A percentile compares a stretch with the other conserved stretches of the same genome.
Conservation (phyloP, 2,888 invertebrate species). For the Hemicrepidius hirtus region DNA sequence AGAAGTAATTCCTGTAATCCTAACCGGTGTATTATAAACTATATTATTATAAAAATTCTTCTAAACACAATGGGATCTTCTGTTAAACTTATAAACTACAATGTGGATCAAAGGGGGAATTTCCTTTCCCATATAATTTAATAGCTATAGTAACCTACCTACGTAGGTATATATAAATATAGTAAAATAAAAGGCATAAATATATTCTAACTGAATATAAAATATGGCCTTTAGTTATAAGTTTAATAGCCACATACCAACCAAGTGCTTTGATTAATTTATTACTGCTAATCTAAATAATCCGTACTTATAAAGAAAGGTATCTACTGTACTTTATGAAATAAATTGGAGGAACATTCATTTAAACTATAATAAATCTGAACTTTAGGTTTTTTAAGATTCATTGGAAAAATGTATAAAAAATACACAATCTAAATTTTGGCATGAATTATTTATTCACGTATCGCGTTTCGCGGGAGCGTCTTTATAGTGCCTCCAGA, state of each 20-base stretch:
- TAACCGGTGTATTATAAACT: not conserved
- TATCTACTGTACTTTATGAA: too few species aligned
- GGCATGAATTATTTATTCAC: conserved; percentile 43
- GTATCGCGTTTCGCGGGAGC: conserved; percentile 18
- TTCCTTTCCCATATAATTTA: conserved; percentile 15
- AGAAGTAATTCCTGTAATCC: not conserved
- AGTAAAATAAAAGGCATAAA: conserved; percentile 23
- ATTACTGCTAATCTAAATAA: too few species aligned
- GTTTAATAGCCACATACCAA: conserved; percentile 17
- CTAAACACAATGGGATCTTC: conserved; percentile 25
- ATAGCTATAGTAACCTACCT: conserved; percentile 8
- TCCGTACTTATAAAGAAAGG: too few species aligned
- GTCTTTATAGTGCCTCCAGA: conserved; percentile 18
- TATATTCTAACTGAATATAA: conserved; percentile 28
- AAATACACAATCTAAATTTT: conserved; percentile 6
- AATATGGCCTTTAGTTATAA: conserved; percentile 25
- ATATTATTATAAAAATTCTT: conserved; percentile 13
- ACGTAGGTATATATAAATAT: too few species aligned
- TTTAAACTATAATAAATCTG: too few species aligned
- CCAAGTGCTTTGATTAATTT: conserved; percentile 9
- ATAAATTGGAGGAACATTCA: too few species aligned
- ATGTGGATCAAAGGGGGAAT: conserved; percentile 9
- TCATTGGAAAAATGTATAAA: conserved; percentile 16
- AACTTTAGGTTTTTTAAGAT: not conserved
- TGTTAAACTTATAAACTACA: conserved; percentile 16